Conservation (phyloP, 2,888 invertebrate genomes). For the Nemoura dubitans region DNA sequence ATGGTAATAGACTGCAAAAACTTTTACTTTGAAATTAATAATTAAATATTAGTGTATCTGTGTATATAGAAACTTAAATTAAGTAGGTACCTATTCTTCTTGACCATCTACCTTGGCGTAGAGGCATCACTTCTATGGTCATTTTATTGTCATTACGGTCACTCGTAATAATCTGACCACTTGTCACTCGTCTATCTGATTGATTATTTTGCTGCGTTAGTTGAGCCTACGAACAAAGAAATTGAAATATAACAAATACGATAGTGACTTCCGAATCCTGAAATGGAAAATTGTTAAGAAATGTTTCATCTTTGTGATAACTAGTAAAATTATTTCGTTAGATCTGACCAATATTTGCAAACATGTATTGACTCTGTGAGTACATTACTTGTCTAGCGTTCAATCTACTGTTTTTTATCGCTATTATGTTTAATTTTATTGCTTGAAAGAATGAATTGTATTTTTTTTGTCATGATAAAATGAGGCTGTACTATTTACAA, state of each 20-base stretch:
- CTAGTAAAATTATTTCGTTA: not conserved
- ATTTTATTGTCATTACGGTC: too few relatives aligned
- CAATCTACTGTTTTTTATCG: too few relatives aligned
- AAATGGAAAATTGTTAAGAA: not conserved
- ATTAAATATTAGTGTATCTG: not conserved
- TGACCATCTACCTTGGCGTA: not conserved
- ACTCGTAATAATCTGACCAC: too few relatives aligned
- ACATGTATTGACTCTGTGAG: not conserved
- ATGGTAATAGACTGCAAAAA: not conserved
- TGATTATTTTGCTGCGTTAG: not conserved
- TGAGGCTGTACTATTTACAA: too few relatives aligned
- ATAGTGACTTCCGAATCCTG: too few relatives aligned
- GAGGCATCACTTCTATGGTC: not conserved
- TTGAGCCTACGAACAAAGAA: not conserved
- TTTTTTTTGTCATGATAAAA: too few relatives aligned
- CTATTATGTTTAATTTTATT: too few relatives aligned
- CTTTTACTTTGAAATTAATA: not conserved
- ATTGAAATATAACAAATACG: too few relatives aligned
- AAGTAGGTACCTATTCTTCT: not conserved
- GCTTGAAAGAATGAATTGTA: too few relatives aligned
- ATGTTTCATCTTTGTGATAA: not conserved
- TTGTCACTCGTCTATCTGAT: not conserved
- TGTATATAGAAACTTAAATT: too few relatives aligned
- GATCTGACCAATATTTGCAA: not conserved
- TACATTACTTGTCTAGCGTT: not conserved